Percentiles rank a stretch among this genome's conserved stretches.
Evolutionary conservation across 2,113 vertebrate genomes (phyloP).

Genomic region (Sus scrofa): T2T-Sscrofa CM000816.6:62052001-62052500

Average conservation of each 20-base stretch:
- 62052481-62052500: background rate
- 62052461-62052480: background rate
- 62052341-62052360: background rate
- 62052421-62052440: background rate
- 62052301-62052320: background rate
- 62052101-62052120: background rate
- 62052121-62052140: constrained; percentile 20
- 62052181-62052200: background rate
- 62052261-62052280: background rate
- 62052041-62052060: background rate
- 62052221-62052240: background rate
- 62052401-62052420: background rate
- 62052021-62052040: background rate
- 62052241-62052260: background rate
- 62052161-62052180: constrained; percentile 10
- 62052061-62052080: background rate
- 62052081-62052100: constrained; percentile 3
- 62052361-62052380: background rate
- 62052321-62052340: background rate
- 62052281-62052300: background rate
- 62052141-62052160: constrained; percentile 29
- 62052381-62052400: background rate
- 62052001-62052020: background rate
- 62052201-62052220: background rate
- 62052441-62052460: background rate